Conservation (phyloP, 2,888 invertebrate genomes). For the Aplocera efformata region DNA sequence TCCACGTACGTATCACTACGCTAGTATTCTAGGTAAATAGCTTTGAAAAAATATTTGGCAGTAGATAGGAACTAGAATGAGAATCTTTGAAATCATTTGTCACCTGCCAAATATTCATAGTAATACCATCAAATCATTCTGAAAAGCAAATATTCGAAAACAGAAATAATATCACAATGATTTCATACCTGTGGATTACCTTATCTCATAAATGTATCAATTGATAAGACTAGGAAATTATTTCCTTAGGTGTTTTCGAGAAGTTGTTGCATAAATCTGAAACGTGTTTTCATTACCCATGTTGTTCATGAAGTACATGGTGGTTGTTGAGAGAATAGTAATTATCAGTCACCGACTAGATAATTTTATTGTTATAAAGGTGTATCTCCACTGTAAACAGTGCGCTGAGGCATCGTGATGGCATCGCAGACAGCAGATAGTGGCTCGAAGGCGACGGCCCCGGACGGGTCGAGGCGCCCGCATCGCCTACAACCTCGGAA, state of each 20-base stretch:
- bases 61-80: no score
- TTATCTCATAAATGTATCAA: constrained; percentile 13
- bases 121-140: no score
- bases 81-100: no score
- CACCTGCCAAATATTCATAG: neutral
- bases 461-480: constrained; percentile 39
- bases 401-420: constrained; percentile 47
- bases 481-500: constrained; percentile 28
- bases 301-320: neutral
- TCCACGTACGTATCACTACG: constrained; percentile 54
- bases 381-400: constrained; percentile 72
- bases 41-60: neutral
- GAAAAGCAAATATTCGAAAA: neutral
- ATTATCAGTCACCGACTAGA: constrained; percentile 55
- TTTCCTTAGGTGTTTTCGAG: constrained; percentile 5
- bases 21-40: constrained; percentile 41
- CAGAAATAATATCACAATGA: constrained; percentile 3
- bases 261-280: neutral
- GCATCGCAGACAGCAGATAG: constrained; percentile 57
- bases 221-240: constrained; percentile 13
- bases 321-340: constrained; percentile 14
- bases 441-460: constrained; percentile 48
- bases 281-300: neutral
- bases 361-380: constrained; percentile 71
- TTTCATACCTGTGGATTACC: constrained; percentile 11